These are phyloP conservation scores for Wiebesia pumilae DNA, from an alignment of 1,140 invertebrate genomes.

Conservation along the genomic window DNA sequence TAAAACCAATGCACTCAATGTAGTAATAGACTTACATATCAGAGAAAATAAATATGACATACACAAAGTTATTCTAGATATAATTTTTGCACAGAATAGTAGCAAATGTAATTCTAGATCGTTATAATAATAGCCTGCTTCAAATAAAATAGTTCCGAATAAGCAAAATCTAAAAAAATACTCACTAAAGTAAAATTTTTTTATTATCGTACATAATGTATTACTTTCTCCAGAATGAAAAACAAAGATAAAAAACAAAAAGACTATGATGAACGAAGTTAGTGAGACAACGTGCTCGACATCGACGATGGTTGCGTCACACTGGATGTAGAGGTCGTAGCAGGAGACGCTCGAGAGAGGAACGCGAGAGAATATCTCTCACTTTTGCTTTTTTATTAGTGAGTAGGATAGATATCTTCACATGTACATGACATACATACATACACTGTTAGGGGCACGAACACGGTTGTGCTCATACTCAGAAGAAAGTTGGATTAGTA, in stretches of 20 bases:
- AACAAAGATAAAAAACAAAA: neutral
- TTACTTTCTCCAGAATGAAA: neutral
- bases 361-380: neutral
- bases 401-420: neutral
- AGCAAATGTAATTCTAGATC: too few species aligned
- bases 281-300: conserved; percentile 23
- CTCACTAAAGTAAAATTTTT: neutral
- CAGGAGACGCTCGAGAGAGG: neutral
- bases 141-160: too few species aligned
- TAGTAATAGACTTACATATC: too few species aligned
- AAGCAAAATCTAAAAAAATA: neutral
- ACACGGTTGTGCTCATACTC: neutral
- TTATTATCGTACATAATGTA: neutral
- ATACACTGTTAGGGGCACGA: neutral
- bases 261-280: conserved; percentile 40
- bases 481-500: conserved; percentile 59
- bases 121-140: too few species aligned
- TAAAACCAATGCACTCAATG: too few species aligned
- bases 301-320: neutral
- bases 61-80: too few species aligned
- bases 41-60: too few species aligned
- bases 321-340: neutral
- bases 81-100: too few species aligned
- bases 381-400: conserved; percentile 5
- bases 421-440: neutral